Conservation (phyloP, 2,113 vertebrate species). For the Leucopsar rothschildi region DNA sequence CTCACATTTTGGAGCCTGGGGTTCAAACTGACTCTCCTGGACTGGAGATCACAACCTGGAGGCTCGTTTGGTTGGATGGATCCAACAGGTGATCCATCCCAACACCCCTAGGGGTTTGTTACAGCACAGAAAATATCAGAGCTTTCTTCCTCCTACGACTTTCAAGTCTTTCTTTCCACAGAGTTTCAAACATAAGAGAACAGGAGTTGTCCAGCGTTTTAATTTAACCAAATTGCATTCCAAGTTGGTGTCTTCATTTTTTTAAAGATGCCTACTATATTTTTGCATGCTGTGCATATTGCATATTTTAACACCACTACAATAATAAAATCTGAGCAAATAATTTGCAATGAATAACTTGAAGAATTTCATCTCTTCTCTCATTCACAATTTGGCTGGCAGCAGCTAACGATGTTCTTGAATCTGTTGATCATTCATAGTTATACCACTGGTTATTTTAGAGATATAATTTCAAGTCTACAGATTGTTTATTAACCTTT, state of each 20-base stretch:
- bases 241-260: not conserved
- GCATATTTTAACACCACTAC: not conserved
- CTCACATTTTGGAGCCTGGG: not conserved
- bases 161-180: not conserved
- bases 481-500: not conserved
- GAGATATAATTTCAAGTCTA: not conserved
- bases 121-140: not conserved
- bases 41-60: not conserved
- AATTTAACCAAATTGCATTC: not conserved
- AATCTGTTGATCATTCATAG: not conserved
- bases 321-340: not conserved
- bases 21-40: not conserved
- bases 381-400: not conserved
- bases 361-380: not conserved
- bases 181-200: not conserved
- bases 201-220: not conserved
- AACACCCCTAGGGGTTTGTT: not conserved
- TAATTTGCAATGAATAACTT: conserved; percentile 12
- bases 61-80: not conserved
- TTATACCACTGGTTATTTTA: not conserved
- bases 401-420: not conserved
- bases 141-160: not conserved
- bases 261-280: not conserved
- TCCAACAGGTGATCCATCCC: not conserved
- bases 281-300: not conserved